phyloP scores from a whole-genome alignment of 2,113 vertebrate genomes.

The Pachycephala philippinensis region DNA sequence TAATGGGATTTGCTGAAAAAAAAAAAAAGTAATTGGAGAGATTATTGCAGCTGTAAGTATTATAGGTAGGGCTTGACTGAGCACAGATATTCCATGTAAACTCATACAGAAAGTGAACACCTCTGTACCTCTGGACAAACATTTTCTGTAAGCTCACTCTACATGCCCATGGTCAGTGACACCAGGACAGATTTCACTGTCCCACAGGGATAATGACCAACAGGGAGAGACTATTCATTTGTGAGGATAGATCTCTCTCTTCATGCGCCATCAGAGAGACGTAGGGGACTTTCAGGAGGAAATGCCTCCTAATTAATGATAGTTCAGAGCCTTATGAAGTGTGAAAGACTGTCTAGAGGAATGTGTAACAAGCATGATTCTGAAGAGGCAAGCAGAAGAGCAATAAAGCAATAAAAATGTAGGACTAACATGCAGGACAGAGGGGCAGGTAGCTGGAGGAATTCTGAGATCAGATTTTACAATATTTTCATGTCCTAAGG shows the following conservation, averaged over 20 bases:
- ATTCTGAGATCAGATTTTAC: background rate
- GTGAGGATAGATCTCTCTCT: slow-evolving; percentile 13
- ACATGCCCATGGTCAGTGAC: background rate
- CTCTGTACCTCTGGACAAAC: background rate
- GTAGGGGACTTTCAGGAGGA: slow-evolving; percentile 21
- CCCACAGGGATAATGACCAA: slow-evolving; percentile 35
- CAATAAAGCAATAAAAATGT: background rate
- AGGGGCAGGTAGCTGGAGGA: background rate
- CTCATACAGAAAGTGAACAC: background rate
- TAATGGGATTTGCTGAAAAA: slow-evolving; percentile 6
- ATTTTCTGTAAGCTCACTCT: background rate
- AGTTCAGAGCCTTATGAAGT: slow-evolving; percentile 43
- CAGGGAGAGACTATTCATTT: background rate
- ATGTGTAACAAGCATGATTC: slow-evolving; percentile 17
- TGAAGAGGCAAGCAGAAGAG: background rate
- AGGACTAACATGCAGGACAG: background rate
- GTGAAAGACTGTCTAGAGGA: slow-evolving; percentile 47
- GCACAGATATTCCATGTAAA: background rate
- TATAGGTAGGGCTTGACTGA: background rate
- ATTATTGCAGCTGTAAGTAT: background rate
- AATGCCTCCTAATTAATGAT: slow-evolving; percentile 57
- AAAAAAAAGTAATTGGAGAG: background rate
- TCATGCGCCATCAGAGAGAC: slow-evolving; percentile 25
- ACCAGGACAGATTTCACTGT: slow-evolving; percentile 5
- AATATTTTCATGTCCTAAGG: background rate